These are phyloP conservation scores for Chaetops frenatus DNA, from an alignment of 2,113 vertebrate species.

Conservation along the genomic window DNA sequence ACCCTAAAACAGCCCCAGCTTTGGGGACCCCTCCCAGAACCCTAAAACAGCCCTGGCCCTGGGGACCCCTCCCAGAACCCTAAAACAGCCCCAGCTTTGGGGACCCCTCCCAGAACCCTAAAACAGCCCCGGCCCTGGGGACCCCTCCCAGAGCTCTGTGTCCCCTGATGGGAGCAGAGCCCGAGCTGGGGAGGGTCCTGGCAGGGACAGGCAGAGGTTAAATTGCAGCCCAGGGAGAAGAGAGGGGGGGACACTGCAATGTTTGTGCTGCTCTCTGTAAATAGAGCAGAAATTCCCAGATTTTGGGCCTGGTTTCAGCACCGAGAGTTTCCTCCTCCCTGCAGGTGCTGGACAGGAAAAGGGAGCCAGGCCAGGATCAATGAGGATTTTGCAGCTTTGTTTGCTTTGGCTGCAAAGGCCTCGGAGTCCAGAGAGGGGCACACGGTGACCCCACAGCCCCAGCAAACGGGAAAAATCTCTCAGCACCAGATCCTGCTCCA, in stretches of 20 bases:
- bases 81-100: too few relatives aligned
- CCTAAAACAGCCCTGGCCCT: too few relatives aligned
- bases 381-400: background rate
- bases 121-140: too few relatives aligned
- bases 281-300: background rate
- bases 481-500: background rate
- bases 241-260: background rate
- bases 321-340: background rate
- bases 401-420: slow-evolving; percentile 5
- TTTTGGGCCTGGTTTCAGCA: background rate
- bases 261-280: slow-evolving; percentile 22
- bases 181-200: background rate
- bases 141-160: background rate
- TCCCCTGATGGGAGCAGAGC: background rate
- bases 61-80: too few relatives aligned
- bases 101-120: too few relatives aligned
- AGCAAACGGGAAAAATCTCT: background rate
- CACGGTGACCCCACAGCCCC: background rate
- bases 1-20: background rate
- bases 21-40: background rate
- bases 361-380: slow-evolving; percentile 2
- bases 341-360: background rate
- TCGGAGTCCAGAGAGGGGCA: background rate
- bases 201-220: background rate
- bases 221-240: background rate